Evolutionary conservation across 2,113 vertebrate genomes (phyloP).

Genomic region (Panurus biarmicus): DNA sequence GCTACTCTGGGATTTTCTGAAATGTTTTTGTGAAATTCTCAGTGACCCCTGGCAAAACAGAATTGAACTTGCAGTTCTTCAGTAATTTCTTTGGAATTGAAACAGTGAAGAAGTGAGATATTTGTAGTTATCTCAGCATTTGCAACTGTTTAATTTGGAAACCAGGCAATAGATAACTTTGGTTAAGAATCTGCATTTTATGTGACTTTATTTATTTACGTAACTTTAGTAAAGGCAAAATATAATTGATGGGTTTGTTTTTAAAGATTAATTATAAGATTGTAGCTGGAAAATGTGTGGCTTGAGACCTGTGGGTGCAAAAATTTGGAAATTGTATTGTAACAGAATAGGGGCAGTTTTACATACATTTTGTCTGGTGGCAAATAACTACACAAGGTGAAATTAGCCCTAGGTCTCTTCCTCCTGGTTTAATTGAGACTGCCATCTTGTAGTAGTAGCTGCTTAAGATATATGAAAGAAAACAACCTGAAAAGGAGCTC

Average conservation of each 20-base stretch:
- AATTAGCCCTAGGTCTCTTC: background rate
- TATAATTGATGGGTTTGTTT: background rate
- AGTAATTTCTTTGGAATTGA: background rate
- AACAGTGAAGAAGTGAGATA: background rate
- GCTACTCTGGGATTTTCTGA: background rate
- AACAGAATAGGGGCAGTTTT: background rate
- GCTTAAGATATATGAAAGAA: background rate
- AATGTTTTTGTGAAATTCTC: background rate
- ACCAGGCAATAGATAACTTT: background rate
- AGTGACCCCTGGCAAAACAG: background rate
- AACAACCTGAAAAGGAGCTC: background rate
- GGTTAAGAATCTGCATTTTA: background rate
- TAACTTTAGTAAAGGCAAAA: background rate
- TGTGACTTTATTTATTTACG: background rate
- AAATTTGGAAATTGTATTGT: background rate
- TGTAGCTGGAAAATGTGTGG: background rate
- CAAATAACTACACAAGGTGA: background rate
- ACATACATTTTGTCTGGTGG: background rate
- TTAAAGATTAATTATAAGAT: background rate
- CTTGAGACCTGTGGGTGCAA: background rate
- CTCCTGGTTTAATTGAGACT: background rate
- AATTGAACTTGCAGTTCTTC: background rate
- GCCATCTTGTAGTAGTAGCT: background rate
- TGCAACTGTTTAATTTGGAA: background rate
- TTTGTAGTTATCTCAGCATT: background rate